Conservation (phyloP, 2,797 vertebrate species). For the Clamator glandarius region DNA sequence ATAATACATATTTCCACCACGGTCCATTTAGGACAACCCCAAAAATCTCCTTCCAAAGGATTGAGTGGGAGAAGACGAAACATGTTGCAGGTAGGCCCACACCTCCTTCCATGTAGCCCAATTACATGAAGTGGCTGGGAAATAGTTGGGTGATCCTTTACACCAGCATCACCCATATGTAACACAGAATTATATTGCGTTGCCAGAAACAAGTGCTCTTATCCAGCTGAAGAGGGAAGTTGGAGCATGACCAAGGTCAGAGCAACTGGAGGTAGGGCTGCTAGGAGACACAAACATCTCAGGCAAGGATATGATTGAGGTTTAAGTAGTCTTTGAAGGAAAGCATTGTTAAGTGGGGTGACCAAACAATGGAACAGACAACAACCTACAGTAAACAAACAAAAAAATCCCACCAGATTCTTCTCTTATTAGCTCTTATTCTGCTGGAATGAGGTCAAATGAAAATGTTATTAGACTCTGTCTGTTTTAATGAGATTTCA, state of each 20-base stretch:
- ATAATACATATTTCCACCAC: fast-evolving
- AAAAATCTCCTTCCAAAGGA: background rate
- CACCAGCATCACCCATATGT: background rate
- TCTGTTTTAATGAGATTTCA: background rate
- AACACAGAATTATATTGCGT: background rate
- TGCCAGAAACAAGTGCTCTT: background rate
- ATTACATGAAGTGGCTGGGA: background rate
- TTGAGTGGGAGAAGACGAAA: background rate
- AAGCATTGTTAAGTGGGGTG: background rate
- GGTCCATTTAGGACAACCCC: background rate
- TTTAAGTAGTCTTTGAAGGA: background rate
- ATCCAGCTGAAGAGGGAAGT: background rate
- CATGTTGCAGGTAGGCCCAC: background rate
- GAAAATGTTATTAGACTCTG: background rate
- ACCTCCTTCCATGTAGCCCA: background rate
- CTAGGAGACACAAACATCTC: background rate
- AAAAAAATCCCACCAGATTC: background rate
- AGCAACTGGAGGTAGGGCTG: fast-evolving
- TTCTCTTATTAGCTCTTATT: background rate
- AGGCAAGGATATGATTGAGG: background rate
- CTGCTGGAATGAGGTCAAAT: background rate
- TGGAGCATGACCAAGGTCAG: background rate
- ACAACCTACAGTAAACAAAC: background rate
- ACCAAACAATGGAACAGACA: background rate
- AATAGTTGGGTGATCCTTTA: background rate